These are phyloP conservation scores for Egretta garzetta DNA, from an alignment of 2,113 vertebrate genomes.

Conservation along the genomic window DNA sequence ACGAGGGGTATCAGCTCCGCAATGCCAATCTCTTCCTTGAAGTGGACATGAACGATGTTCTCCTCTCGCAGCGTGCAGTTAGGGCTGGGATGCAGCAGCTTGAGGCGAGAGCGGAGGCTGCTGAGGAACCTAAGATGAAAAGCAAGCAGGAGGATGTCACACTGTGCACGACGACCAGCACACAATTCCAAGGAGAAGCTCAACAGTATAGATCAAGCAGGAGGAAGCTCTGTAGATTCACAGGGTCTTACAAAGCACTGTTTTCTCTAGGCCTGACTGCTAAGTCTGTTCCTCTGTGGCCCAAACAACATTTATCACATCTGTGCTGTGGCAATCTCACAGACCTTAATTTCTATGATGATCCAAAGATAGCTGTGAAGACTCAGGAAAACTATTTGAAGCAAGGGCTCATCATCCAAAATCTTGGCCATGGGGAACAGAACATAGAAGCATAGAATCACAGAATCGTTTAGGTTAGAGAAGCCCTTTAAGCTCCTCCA, in stretches of 20 bases:
- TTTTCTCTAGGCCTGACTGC: not conserved
- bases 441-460: not conserved
- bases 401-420: not conserved
- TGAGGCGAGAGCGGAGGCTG: conserved; percentile 89
- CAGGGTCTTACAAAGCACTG: accelerated
- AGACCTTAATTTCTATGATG: not conserved
- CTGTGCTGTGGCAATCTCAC: not conserved
- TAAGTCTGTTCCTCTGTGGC: not conserved
- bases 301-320: not conserved
- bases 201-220: accelerated
- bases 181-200: not conserved
- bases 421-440: not conserved
- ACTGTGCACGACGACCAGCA: accelerated
- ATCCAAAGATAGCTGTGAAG: not conserved
- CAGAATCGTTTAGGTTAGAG: too few species aligned
- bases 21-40: conserved; percentile 96
- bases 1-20: conserved; percentile 96
- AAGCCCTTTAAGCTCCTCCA: too few species aligned
- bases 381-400: not conserved
- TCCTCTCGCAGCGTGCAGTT: conserved; percentile 93
- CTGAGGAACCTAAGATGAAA: conserved; percentile 82
- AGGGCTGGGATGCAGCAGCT: conserved; percentile 88
- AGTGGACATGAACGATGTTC: conserved; percentile 93
- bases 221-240: accelerated
- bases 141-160: not conserved